A percentile compares a stretch with the other conserved stretches of the same genome.
phyloP scores from a whole-genome alignment of 2,888 invertebrate genomes.

The Agrilus biguttatus region DNA sequence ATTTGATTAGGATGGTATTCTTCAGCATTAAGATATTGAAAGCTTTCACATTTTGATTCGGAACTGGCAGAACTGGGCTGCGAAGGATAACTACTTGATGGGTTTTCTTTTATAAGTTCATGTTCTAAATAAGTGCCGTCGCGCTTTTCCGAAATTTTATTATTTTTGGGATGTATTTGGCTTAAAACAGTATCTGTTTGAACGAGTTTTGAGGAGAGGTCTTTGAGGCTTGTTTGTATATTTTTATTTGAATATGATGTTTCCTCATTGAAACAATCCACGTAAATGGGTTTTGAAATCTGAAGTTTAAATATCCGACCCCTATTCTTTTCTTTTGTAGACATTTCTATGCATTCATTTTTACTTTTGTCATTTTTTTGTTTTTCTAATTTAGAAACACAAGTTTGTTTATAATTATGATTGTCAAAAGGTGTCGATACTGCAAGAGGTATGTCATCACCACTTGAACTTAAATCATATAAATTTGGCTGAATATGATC shows the following conservation, averaged over 20 bases:
- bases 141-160: no score
- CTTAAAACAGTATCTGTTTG: no score
- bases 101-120: no score
- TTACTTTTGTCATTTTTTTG: slow-evolving; percentile 4
- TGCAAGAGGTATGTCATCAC: slow-evolving; percentile 8
- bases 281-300: no score
- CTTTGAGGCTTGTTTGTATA: slow-evolving; percentile 13
- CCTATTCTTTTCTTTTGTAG: not conserved
- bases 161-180: no score
- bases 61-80: no score
- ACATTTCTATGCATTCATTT: slow-evolving; percentile 1
- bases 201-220: slow-evolving; percentile 5
- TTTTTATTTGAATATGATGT: slow-evolving; percentile 7
- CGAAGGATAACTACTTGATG: no score
- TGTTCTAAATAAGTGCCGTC: no score
- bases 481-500: not conserved
- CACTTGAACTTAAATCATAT: not conserved
- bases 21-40: no score
- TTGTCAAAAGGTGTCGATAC: slow-evolving; percentile 13
- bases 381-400: slow-evolving; percentile 6
- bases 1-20: no score
- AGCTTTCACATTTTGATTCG: no score
- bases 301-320: no score
- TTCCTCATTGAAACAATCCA: not conserved
- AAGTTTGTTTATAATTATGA: slow-evolving; percentile 2